Evolutionary conservation across 2,797 vertebrate genomes (phyloP).

Genomic region (Sebastes variabilis): DNA sequence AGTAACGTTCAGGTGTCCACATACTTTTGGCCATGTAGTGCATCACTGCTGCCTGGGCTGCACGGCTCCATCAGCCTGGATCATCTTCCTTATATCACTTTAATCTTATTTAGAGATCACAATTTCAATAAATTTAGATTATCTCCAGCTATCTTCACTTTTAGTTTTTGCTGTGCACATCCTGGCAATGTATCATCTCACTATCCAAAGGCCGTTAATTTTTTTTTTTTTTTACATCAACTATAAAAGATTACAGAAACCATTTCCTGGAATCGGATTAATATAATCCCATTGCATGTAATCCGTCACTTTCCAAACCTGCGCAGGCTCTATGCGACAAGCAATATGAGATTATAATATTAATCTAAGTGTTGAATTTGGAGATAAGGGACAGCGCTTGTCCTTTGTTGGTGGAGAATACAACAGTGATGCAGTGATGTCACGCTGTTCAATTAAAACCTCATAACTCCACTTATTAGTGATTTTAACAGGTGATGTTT

Average conservation of each 20-base stretch:
- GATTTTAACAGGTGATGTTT: slow-evolving; percentile 6
- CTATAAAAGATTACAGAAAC: slow-evolving; percentile 34
- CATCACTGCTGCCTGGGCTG: neutral
- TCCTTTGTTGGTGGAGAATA: slow-evolving; percentile 2
- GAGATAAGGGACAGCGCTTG: slow-evolving; percentile 26
- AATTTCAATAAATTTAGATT: neutral
- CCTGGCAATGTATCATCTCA: neutral
- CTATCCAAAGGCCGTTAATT: neutral
- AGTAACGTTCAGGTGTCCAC: neutral
- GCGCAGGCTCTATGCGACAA: slow-evolving; percentile 14
- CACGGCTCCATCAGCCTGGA: neutral
- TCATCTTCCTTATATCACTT: neutral
- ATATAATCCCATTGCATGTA: slow-evolving; percentile 52
- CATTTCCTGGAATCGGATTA: slow-evolving; percentile 48
- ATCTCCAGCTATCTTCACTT: neutral
- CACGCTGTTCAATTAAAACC: neutral
- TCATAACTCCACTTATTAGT: neutral
- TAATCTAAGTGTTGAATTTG: slow-evolving; percentile 39
- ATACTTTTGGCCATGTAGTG: neutral
- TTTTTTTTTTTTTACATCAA: neutral
- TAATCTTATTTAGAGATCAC: neutral
- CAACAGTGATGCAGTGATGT: neutral
- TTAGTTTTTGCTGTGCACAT: neutral
- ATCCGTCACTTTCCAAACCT: slow-evolving; percentile 45
- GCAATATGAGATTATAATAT: slow-evolving; percentile 52